Percentiles rank a stretch among this genome's conserved stretches.
These are phyloP conservation scores for Bungarus multicinctus DNA, from an alignment of 2,113 vertebrate genomes.

Conservation along the genomic window DNA sequence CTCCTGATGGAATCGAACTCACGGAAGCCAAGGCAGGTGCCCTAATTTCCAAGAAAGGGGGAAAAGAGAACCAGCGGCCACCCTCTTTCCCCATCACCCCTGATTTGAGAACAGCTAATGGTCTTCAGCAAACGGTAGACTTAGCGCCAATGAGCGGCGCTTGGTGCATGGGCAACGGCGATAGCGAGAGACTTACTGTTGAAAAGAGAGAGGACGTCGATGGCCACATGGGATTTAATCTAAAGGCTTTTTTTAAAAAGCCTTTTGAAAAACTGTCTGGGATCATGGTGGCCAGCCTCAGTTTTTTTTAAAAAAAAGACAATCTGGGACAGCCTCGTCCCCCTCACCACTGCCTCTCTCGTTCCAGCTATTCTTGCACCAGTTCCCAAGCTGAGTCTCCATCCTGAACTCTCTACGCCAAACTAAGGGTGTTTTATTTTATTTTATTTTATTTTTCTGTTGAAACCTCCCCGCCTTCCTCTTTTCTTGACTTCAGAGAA, in stretches of 20 bases:
- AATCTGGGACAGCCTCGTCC: not conserved
- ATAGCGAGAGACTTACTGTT: not conserved
- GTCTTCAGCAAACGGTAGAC: not conserved
- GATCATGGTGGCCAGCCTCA: not conserved
- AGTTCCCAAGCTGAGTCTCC: not conserved
- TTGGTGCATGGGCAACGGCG: not conserved
- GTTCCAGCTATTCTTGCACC: not conserved
- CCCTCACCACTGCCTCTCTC: not conserved
- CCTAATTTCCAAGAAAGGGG: not conserved
- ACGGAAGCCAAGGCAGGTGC: not conserved
- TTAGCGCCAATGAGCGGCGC: not conserved
- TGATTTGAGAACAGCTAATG: not conserved
- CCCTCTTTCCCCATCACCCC: not conserved
- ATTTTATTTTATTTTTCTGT: not conserved
- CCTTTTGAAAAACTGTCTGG: not conserved
- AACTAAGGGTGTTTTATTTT: slow-evolving; percentile 28
- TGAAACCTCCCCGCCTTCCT: not conserved
- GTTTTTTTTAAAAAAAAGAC: not conserved
- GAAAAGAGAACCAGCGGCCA: no score
- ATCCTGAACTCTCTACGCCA: slow-evolving; percentile 6
- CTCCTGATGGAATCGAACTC: not conserved
- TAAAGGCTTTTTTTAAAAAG: not conserved
- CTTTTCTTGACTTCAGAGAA: slow-evolving; percentile 26
- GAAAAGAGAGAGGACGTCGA: not conserved
- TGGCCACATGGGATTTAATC: not conserved